Evolutionary conservation across 1,140 invertebrate species (phyloP).

Genomic region (Aphelinus atriplicis): DNA sequence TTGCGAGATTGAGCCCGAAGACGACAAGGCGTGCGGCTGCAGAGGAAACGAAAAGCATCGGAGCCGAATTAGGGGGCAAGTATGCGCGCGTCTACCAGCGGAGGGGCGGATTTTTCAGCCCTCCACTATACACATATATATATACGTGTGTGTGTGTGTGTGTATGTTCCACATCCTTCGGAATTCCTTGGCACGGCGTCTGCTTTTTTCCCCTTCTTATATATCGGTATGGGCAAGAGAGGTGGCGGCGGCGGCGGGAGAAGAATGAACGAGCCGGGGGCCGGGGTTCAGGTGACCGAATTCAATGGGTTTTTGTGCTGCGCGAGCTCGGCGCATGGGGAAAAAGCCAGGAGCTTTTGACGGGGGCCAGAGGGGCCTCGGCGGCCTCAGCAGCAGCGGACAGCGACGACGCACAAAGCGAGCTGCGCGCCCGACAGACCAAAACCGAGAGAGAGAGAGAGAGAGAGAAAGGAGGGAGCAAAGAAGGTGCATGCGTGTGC

Average conservation of each 20-base stretch:
- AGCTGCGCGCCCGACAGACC: neutral
- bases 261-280: slow-evolving; percentile 8
- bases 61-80: too few species aligned
- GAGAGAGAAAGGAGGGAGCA: slow-evolving; percentile 10
- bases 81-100: too few species aligned
- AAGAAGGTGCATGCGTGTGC: neutral
- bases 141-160: too few species aligned
- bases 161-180: too few species aligned
- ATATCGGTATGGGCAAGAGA: too few species aligned
- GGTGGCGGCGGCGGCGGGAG: neutral
- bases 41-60: too few species aligned
- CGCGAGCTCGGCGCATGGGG: neutral
- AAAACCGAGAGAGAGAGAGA: slow-evolving; percentile 10
- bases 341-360: slow-evolving; percentile 26
- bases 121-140: too few species aligned
- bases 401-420: too few species aligned
- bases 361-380: slow-evolving; percentile 29
- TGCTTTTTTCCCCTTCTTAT: slow-evolving; percentile 10
- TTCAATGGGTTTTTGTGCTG: slow-evolving; percentile 40
- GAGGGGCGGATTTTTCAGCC: too few species aligned
- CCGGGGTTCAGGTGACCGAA: slow-evolving; percentile 36
- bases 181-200: too few species aligned
- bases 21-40: too few species aligned
- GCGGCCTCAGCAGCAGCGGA: slow-evolving; percentile 10
- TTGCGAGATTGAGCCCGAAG: too few species aligned